These are phyloP conservation scores for Ctenochaetus hawaiiensis DNA, from an alignment of 2,797 vertebrate genomes.

Conservation along the genomic window DNA sequence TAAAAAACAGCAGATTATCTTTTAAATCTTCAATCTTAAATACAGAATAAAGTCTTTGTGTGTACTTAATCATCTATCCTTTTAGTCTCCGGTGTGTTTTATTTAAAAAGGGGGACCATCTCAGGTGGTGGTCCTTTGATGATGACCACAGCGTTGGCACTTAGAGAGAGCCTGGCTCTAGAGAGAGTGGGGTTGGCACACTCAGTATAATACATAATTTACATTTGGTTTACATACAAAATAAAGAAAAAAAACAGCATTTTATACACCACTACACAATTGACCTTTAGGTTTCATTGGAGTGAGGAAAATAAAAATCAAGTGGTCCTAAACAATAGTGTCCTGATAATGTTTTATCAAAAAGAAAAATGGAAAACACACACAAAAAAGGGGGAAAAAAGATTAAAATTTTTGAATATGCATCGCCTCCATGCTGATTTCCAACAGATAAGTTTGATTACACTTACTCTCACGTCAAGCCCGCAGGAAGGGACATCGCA, in stretches of 20 bases:
- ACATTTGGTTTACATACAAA: constrained; percentile 87
- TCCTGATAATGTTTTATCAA: constrained; percentile 78
- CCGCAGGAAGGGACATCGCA: constrained; percentile 38
- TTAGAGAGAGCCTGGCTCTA: constrained; percentile 91
- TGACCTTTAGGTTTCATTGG: constrained; percentile 78
- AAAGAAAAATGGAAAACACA: constrained; percentile 41
- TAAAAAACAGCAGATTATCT: constrained; percentile 86
- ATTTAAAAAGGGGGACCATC: constrained; percentile 86
- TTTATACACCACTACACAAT: constrained; percentile 80
- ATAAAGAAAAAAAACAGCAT: constrained; percentile 61
- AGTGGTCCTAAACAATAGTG: constrained; percentile 81
- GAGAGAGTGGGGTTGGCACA: constrained; percentile 91
- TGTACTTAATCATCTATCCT: constrained; percentile 79
- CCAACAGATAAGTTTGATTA: constrained; percentile 53
- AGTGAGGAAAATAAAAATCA: constrained; percentile 72
- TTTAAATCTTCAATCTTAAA: constrained; percentile 85
- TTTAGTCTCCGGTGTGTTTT: constrained; percentile 86
- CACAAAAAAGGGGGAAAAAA: constrained; percentile 18
- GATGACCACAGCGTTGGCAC: constrained; percentile 90
- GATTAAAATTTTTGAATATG: constrained; percentile 59
- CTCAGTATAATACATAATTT: constrained; percentile 90
- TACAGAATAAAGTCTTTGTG: constrained; percentile 85
- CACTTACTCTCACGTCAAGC: constrained; percentile 40
- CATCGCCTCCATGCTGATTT: constrained; percentile 52
- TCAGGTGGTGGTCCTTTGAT: constrained; percentile 85